phyloP scores from a whole-genome alignment of 1,140 invertebrate genomes.

The Camponotus floridanus region DNA sequence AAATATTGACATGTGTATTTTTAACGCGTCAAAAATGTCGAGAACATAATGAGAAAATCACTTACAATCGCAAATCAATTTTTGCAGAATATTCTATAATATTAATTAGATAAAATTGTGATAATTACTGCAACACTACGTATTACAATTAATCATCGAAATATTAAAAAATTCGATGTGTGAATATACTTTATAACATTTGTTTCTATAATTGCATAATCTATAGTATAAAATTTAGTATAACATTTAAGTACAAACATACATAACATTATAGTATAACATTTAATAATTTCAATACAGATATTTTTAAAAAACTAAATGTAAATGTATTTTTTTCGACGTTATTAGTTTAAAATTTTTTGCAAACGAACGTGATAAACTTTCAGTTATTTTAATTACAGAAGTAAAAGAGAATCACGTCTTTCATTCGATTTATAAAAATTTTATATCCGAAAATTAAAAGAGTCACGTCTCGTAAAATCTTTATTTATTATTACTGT shows the following conservation, averaged over 20 bases:
- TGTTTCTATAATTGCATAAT: not conserved
- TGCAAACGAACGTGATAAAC: not conserved
- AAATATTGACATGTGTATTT: constrained; percentile 22
- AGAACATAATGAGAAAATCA: not conserved
- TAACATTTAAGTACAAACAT: no score
- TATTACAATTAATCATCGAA: not conserved
- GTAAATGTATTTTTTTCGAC: no score
- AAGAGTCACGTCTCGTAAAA: constrained; percentile 6
- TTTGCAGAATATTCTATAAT: not conserved
- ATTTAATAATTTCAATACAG: no score
- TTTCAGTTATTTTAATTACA: not conserved
- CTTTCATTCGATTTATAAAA: not conserved
- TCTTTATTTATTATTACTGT: not conserved
- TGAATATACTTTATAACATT: not conserved
- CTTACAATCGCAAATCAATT: not conserved
- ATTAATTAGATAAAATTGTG: not conserved
- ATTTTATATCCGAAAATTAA: not conserved
- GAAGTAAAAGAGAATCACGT: not conserved
- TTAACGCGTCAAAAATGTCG: not conserved
- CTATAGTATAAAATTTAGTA: no score
- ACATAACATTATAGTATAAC: no score
- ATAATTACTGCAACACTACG: not conserved
- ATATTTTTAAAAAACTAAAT: not conserved
- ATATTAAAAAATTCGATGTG: no score
- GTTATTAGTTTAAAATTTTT: not conserved